These are phyloP conservation scores for Dinoponera quadriceps DNA, from an alignment of 1,140 invertebrate species.

Conservation along the genomic window DNA sequence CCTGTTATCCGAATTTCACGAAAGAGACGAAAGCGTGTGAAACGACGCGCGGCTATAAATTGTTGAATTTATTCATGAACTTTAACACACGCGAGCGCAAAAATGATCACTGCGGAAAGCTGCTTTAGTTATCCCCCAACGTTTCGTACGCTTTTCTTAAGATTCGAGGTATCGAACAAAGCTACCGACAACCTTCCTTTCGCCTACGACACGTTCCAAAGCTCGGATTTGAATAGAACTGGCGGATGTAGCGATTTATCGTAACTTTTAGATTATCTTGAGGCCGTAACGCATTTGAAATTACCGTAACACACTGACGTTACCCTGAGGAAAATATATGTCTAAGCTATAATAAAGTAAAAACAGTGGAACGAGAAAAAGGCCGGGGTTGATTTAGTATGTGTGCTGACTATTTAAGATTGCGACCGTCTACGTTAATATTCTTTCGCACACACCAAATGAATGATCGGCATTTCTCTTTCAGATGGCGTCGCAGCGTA, in stretches of 20 bases:
- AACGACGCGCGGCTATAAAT: not conserved
- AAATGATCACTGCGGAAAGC: not conserved
- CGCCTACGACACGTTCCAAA: too few species aligned
- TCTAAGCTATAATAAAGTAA: too few species aligned
- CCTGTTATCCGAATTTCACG: not conserved
- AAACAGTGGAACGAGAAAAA: too few species aligned
- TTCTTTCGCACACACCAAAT: too few species aligned
- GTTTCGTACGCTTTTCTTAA: not conserved
- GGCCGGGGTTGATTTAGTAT: too few species aligned
- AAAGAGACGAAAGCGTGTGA: not conserved
- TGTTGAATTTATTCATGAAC: not conserved
- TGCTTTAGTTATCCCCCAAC: not conserved
- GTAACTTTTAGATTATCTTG: not conserved
- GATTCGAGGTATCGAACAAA: slow-evolving; percentile 12
- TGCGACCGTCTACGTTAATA: too few species aligned
- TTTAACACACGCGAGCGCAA: not conserved
- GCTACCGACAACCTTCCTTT: not conserved
- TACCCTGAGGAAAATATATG: not conserved
- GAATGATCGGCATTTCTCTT: too few species aligned
- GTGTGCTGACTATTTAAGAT: too few species aligned
- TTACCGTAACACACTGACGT: not conserved
- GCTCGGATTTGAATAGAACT: too few species aligned
- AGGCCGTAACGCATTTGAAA: not conserved
- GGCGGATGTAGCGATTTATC: too few species aligned
- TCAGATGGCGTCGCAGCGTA: too few species aligned